These are phyloP conservation scores for silkworm (Bombyx mori) DNA, from an alignment of 1,140 invertebrate species.

Conservation along the genomic window DNA sequence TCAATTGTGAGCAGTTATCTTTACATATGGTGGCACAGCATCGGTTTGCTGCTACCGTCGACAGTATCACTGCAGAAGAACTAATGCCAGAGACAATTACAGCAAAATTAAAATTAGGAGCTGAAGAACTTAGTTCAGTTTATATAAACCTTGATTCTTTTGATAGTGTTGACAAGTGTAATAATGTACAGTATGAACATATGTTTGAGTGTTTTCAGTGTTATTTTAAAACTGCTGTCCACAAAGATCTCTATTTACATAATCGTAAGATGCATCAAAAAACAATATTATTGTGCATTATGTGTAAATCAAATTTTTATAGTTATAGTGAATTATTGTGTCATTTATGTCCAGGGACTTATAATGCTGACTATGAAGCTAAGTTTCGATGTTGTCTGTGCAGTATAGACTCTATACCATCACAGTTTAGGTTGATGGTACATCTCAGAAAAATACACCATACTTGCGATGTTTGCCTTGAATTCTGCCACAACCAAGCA, in stretches of 20 bases:
- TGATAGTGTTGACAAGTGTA: constrained; percentile 71
- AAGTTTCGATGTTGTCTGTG: constrained; percentile 82
- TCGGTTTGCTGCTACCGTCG: constrained; percentile 79
- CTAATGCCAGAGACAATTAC: constrained; percentile 81
- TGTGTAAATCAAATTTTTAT: constrained; percentile 89
- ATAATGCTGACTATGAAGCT: constrained; percentile 76
- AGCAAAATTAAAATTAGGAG: constrained; percentile 75
- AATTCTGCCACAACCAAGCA: constrained; percentile 82
- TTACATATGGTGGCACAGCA: constrained; percentile 84
- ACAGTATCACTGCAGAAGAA: constrained; percentile 81
- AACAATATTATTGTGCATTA: constrained; percentile 82
- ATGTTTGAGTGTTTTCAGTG: constrained; percentile 89
- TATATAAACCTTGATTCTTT: constrained; percentile 82
- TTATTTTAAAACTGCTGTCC: constrained; percentile 79
- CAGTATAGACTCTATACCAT: constrained; percentile 80
- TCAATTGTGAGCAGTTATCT: constrained; percentile 84
- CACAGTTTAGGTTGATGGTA: constrained; percentile 87
- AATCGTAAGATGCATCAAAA: constrained; percentile 89
- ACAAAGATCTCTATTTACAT: constrained; percentile 87
- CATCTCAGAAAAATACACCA: constrained; percentile 86
- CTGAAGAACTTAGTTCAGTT: constrained; percentile 73
- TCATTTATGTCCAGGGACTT: constrained; percentile 85
- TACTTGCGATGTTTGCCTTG: constrained; percentile 87
- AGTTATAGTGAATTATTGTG: constrained; percentile 88
- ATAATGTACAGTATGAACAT: constrained; percentile 69